Percentiles rank a stretch among this genome's conserved stretches.
Evolutionary conservation across 2,113 vertebrate genomes (phyloP).

Genomic region (Onychostruthus taczanowskii): DNA sequence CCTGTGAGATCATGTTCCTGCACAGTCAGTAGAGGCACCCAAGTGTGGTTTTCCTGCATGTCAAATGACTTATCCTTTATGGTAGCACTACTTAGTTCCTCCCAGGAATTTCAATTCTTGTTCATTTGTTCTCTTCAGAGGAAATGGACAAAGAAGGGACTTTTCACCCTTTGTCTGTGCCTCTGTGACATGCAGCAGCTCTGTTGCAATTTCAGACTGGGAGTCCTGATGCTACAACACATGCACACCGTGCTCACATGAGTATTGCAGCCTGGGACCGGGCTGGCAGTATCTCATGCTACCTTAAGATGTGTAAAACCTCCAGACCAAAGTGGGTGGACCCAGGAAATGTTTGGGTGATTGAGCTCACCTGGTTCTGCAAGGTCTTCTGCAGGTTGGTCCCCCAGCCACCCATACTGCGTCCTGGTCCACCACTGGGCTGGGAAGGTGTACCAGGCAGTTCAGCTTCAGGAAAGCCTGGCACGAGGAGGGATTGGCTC

Average conservation of each 20-base stretch:
- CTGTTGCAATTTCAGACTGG: not conserved
- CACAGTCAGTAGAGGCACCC: not conserved
- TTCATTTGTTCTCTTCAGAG: not conserved
- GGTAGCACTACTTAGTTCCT: not conserved
- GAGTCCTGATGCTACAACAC: fast-evolving
- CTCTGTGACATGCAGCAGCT: not conserved
- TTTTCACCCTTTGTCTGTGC: not conserved
- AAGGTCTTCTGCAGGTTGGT: not conserved
- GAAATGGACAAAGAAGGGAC: not conserved
- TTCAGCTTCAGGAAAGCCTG: not conserved
- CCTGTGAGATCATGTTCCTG: not conserved
- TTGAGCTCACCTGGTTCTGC: not conserved
- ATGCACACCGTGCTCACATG: not conserved
- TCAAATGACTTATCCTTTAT: not conserved
- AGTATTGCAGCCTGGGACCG: not conserved
- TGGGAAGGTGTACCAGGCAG: not conserved
- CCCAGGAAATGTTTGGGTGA: not conserved
- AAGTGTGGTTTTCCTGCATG: not conserved
- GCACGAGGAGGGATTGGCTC: fast-evolving
- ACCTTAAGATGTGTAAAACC: not conserved
- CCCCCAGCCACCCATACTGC: not conserved
- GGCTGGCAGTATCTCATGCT: not conserved
- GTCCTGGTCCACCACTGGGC: fast-evolving
- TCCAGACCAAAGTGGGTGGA: not conserved
- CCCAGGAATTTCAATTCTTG: not conserved